These are phyloP conservation scores for Anoplius nigerrimus DNA, from an alignment of 2,888 invertebrate genomes.

Conservation along the genomic window DNA sequence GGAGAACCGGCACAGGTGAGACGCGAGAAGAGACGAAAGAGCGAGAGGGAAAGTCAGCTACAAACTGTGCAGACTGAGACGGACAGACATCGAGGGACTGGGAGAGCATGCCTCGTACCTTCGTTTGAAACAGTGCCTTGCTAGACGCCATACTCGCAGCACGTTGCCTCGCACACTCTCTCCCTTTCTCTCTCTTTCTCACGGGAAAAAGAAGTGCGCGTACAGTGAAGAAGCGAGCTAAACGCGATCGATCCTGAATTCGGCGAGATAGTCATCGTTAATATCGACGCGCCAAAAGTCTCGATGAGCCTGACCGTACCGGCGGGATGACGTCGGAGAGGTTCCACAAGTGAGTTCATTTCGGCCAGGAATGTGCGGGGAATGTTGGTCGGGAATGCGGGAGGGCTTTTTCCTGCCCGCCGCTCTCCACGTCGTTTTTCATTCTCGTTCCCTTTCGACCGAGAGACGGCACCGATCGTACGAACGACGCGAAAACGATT, in stretches of 20 bases:
- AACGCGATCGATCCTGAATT: conserved; percentile 15
- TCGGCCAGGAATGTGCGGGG: conserved; percentile 7
- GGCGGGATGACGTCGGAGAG: conserved; percentile 68
- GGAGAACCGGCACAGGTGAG: conserved; percentile 43
- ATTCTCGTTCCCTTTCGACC: no score
- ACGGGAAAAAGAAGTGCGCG: background rate
- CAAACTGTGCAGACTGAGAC: conserved; percentile 29
- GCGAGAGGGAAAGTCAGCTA: conserved; percentile 53
- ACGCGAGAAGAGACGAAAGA: conserved; percentile 40
- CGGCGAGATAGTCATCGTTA: conserved; percentile 26
- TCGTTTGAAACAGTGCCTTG: conserved; percentile 36
- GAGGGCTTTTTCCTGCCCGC: background rate
- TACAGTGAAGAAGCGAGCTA: conserved; percentile 1
- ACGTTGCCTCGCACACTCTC: conserved; percentile 10
- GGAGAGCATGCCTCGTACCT: no score
- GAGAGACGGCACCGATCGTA: background rate
- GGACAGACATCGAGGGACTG: background rate
- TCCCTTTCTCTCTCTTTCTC: background rate
- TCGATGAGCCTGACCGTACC: conserved; percentile 20
- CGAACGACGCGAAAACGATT: background rate
- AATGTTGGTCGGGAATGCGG: no score
- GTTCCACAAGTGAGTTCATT: conserved; percentile 71
- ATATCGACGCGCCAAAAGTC: conserved; percentile 10
- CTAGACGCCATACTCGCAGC: conserved; percentile 50
- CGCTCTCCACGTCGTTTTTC: background rate